Percentiles rank a stretch among this genome's conserved stretches.
Conservation (phyloP, 2,888 invertebrate species). For the Drosophila monieri region DNA sequence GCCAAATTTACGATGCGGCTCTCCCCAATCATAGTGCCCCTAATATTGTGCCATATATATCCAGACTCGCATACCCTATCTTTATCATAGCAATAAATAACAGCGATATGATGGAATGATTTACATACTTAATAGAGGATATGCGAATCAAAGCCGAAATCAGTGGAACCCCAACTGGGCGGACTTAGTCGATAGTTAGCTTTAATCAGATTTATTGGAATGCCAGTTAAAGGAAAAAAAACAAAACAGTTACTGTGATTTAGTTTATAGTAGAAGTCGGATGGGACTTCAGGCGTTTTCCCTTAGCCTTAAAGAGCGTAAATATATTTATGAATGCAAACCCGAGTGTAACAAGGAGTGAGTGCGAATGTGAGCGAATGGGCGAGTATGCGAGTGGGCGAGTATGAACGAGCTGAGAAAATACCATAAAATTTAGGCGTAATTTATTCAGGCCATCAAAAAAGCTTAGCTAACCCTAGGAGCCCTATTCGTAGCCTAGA, state of each 20-base stretch:
- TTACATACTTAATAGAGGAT: slow-evolving; percentile 4
- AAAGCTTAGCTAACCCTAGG: slow-evolving; percentile 32
- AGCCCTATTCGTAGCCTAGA: slow-evolving; percentile 14
- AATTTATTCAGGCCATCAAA: slow-evolving; percentile 42
- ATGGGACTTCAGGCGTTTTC: slow-evolving; percentile 36
- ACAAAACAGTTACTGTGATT: slow-evolving; percentile 50
- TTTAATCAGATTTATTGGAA: slow-evolving; percentile 29
- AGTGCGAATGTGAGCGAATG: neutral
- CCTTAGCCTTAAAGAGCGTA: slow-evolving; percentile 23
- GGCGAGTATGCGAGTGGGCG: neutral
- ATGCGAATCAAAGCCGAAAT: slow-evolving; percentile 8
- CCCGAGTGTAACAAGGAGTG: neutral
- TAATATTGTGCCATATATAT: slow-evolving; percentile 7
- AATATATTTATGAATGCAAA: slow-evolving; percentile 5
- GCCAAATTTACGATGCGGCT: slow-evolving; percentile 28
- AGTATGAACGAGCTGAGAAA: slow-evolving; percentile 7
- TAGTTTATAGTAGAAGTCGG: slow-evolving; percentile 43
- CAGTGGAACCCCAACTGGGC: slow-evolving; percentile 20
- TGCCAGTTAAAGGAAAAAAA: slow-evolving; percentile 18
- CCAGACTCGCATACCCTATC: neutral
- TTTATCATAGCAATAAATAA: slow-evolving; percentile 14
- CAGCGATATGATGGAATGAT: slow-evolving; percentile 24
- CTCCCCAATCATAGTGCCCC: slow-evolving; percentile 1
- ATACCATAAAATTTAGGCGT: slow-evolving; percentile 33
- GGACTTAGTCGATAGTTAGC: slow-evolving; percentile 30